Base-by-base conservation (phyloP, 2,797 vertebrate species). In the Melanotaenia pygmaea region DNA sequence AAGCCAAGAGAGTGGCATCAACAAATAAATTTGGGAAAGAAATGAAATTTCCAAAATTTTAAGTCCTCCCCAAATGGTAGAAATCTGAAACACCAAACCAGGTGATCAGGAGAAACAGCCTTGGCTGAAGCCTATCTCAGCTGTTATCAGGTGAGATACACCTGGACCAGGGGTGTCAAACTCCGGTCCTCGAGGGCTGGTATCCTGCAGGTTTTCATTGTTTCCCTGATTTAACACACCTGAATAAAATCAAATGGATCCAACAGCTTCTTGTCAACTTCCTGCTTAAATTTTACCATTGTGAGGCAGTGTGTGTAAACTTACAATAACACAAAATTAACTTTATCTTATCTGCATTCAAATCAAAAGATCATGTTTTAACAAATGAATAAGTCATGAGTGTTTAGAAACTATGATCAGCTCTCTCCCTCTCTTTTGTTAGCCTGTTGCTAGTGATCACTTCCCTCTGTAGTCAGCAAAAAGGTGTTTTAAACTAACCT, bases 381-480 rank as follows among this genome's bases (percentile, higher is more conserved):
- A 45, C 20, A 32, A 35, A 58, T 18, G 9, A 58, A 58, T 58
- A 67, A 34, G 3, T 67, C 26, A 10, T 57, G 65, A 58, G 30
- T 30, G 26, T 58, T 58, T 32, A 32, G 18, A 40, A 43, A 0
- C 64, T 30, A 53, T 20, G 28, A 14, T 30, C 30, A 20, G 20
- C 35, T 28, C 28, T 28, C 26, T 22, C 28, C 26, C 56, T 66
- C 11, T 56, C 45, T 38, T 32, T 1, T 63, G 12, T 30, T 30
- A 43, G 12, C 51, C 18, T 56, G 28, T 40, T 57, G 3, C 5
- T 67, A 16, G 18, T 0, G 43, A 40, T n/a, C 12, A 57, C 40
- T 38, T n/a, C 0, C 0, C 38, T 9, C 30, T 47, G 40, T n/a
- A 16, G 37, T 40, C 59, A 43, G 37, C 37, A 59, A 38, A 35